phyloP scores from a whole-genome alignment of 2,888 invertebrate species.

The Abrostola triplasia region DNA sequence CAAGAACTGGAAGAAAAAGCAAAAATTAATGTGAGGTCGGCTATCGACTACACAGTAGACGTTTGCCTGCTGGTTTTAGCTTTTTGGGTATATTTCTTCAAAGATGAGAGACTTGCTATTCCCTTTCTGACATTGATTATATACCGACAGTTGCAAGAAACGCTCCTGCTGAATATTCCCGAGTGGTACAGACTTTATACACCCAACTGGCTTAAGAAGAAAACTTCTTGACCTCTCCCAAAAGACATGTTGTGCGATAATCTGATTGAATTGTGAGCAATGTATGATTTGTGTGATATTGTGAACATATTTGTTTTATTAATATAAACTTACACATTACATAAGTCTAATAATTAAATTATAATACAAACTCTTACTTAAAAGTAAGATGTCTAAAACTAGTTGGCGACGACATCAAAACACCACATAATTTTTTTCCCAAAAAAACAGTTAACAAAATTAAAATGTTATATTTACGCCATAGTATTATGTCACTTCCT shows the following conservation, averaged over 20 bases:
- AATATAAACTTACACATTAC: slow-evolving; percentile 69
- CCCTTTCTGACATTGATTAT: slow-evolving; percentile 93
- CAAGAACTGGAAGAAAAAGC: slow-evolving; percentile 89
- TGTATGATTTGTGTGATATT: slow-evolving; percentile 79
- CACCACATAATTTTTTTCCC: slow-evolving; percentile 23
- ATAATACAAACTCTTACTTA: slow-evolving; percentile 50
- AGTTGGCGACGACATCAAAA: slow-evolving; percentile 73
- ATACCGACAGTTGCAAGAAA: slow-evolving; percentile 92
- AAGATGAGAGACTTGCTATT: slow-evolving; percentile 93
- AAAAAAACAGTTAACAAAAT: slow-evolving; percentile 64
- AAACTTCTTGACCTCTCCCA: slow-evolving; percentile 81
- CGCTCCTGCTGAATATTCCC: slow-evolving; percentile 88
- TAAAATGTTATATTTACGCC: slow-evolving; percentile 67
- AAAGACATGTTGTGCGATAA: slow-evolving; percentile 81
- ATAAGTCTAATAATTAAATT: slow-evolving; percentile 55
- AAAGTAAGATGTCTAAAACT: slow-evolving; percentile 64
- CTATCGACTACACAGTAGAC: slow-evolving; percentile 92
- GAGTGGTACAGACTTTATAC: slow-evolving; percentile 85
- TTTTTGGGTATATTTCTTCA: slow-evolving; percentile 94
- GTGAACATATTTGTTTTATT: slow-evolving; percentile 75
- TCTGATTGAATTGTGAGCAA: slow-evolving; percentile 77
- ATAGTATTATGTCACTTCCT: slow-evolving; percentile 42
- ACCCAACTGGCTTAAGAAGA: slow-evolving; percentile 81
- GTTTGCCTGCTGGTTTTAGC: slow-evolving; percentile 92
- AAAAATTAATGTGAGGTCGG: slow-evolving; percentile 90